A percentile compares a stretch with the other conserved stretches of the same genome.
phyloP scores from a whole-genome alignment of 2,113 vertebrate genomes.

The Hemicordylus capensis region DNA sequence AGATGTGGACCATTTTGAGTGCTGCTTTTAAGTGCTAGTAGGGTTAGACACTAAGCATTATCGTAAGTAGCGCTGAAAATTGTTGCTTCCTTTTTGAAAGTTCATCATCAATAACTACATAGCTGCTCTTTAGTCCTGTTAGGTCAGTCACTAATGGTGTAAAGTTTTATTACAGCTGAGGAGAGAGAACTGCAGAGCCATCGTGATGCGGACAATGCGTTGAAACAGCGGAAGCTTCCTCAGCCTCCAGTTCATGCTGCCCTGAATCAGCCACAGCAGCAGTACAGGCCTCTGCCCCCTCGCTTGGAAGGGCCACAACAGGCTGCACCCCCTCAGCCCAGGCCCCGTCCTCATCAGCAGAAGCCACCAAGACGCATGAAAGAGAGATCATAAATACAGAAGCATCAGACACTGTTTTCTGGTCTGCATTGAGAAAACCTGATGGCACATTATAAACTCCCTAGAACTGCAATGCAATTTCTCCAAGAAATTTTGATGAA shows the following conservation, averaged over 20 bases:
- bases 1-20: too few relatives aligned
- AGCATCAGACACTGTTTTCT: not conserved
- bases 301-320: constrained; percentile 4
- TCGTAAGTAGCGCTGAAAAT: not conserved
- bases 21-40: not conserved
- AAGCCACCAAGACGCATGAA: not conserved
- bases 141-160: accelerated
- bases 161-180: constrained; percentile 33
- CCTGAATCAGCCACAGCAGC: not conserved
- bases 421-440: accelerated
- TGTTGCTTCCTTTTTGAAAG: not conserved
- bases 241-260: accelerated
- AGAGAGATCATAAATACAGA: not conserved
- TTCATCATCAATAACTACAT: not conserved
- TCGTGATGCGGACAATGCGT: accelerated
- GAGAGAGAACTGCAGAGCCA: not conserved
- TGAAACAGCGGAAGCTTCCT: constrained; percentile 3
- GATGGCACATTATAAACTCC: not conserved
- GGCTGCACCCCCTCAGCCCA: not conserved
- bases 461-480: not conserved
- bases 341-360: constrained; percentile 39
- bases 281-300: not conserved
- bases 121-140: not conserved
- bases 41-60: not conserved
- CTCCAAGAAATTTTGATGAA: accelerated